phyloP scores from a whole-genome alignment of 2,113 vertebrate species.

The Cygnus atratus region DNA sequence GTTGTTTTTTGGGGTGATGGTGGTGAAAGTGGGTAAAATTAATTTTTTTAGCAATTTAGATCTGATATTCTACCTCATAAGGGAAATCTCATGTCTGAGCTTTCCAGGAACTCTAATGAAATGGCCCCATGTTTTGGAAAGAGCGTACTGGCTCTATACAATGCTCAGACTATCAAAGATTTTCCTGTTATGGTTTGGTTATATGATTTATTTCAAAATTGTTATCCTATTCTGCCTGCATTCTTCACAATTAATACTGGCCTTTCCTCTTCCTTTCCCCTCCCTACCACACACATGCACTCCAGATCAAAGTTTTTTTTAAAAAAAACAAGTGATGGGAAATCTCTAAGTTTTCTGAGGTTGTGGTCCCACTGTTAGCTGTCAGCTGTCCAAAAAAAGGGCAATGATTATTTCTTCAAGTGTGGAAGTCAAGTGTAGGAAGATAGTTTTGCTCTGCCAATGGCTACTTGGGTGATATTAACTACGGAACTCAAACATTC shows the following conservation, averaged over 20 bases:
- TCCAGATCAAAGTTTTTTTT: slow-evolving; percentile 24
- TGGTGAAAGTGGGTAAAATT: background rate
- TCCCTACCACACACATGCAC: background rate
- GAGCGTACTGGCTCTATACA: background rate
- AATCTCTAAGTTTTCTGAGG: background rate
- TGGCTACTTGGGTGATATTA: background rate
- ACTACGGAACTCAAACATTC: background rate
- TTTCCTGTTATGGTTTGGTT: slow-evolving; percentile 57
- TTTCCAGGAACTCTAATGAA: slow-evolving; percentile 15
- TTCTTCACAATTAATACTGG: background rate
- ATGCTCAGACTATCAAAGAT: slow-evolving; percentile 2
- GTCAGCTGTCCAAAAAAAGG: background rate
- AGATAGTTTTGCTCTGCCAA: background rate
- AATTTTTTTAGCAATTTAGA: background rate
- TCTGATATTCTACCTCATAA: background rate
- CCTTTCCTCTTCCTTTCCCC: slow-evolving; percentile 42
- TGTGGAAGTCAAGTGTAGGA: background rate
- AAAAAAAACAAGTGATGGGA: background rate
- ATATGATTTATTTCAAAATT: slow-evolving; percentile 49
- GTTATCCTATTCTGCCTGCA: background rate
- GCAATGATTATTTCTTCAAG: background rate
- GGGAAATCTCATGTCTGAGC: background rate
- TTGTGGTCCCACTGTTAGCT: background rate
- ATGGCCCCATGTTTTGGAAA: background rate
- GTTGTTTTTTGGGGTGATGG: background rate